Conservation (phyloP, 2,113 vertebrate species). For the Myotis yumanensis region DNA sequence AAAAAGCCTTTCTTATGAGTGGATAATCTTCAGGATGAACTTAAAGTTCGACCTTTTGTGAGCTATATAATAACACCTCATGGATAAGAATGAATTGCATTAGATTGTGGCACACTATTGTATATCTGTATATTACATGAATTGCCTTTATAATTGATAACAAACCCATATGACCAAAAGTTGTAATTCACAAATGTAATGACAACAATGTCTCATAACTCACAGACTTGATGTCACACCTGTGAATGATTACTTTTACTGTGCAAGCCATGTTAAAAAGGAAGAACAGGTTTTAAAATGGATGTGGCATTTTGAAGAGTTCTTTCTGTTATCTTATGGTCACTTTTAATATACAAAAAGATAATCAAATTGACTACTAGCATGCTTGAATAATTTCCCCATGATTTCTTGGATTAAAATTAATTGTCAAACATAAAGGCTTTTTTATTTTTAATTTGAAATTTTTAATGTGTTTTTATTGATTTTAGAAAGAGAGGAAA, state of each 20-base stretch:
- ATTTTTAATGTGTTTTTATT: neutral
- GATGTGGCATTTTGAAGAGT: neutral
- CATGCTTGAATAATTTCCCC: constrained; percentile 4
- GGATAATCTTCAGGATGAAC: constrained; percentile 69
- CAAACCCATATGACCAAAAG: constrained; percentile 74
- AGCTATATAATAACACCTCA: constrained; percentile 48
- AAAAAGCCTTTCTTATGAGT: neutral
- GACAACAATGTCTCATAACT: constrained; percentile 79
- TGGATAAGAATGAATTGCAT: constrained; percentile 39
- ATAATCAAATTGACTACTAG: neutral
- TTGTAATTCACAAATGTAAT: constrained; percentile 76
- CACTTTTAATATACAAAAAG: neutral
- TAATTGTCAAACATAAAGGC: neutral
- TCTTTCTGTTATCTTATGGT: neutral
- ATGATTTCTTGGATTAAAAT: constrained; percentile 22
- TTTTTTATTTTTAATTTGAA: constrained; percentile 9
- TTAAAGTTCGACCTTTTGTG: constrained; percentile 52
- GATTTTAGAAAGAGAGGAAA: too few species aligned
- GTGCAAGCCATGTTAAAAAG: constrained; percentile 64
- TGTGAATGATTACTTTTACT: constrained; percentile 70
- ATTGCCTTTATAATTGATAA: constrained; percentile 71
- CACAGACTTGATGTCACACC: constrained; percentile 72
- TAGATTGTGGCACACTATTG: constrained; percentile 28
- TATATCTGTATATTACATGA: constrained; percentile 68
- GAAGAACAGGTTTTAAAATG: constrained; percentile 50